These are phyloP conservation scores for Sinocyclocheilus maitianheensis DNA, from an alignment of 2,113 vertebrate genomes.

Conservation along the genomic window DNA sequence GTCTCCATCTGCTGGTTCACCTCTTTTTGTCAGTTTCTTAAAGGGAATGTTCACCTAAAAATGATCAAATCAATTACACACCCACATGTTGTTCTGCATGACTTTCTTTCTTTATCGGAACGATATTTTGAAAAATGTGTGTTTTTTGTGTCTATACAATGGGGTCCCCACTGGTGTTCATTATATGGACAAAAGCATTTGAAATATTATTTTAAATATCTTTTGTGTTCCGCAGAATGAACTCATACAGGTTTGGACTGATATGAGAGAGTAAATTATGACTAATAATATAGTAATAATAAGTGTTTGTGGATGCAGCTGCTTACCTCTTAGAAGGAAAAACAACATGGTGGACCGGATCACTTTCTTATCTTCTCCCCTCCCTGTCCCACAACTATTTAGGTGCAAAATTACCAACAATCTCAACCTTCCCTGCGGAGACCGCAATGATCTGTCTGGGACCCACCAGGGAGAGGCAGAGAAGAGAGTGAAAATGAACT, in stretches of 20 bases:
- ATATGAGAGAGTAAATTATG: neutral
- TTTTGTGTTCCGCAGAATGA: neutral
- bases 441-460: neutral
- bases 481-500: constrained; percentile 43
- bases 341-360: constrained; percentile 11
- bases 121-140: too few species aligned
- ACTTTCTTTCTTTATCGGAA: neutral
- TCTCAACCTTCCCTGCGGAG: neutral
- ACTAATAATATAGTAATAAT: too few species aligned
- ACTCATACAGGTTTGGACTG: neutral
- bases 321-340: neutral
- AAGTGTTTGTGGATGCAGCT: neutral
- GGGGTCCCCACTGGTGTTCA: neutral
- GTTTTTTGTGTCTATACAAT: neutral
- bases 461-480: constrained; percentile 9
- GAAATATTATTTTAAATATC: neutral
- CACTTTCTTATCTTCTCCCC: neutral
- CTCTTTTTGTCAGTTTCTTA: neutral
- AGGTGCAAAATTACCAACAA: constrained; percentile 38
- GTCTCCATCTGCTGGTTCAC: neutral
- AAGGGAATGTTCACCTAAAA: neutral
- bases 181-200: neutral
- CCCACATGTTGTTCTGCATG: neutral
- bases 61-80: too few species aligned
- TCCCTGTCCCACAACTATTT: constrained; percentile 40